Percentiles rank a stretch among this genome's conserved stretches.
phyloP scores from a whole-genome alignment of 2,797 vertebrate genomes.

The Coreius guichenoti region DNA sequence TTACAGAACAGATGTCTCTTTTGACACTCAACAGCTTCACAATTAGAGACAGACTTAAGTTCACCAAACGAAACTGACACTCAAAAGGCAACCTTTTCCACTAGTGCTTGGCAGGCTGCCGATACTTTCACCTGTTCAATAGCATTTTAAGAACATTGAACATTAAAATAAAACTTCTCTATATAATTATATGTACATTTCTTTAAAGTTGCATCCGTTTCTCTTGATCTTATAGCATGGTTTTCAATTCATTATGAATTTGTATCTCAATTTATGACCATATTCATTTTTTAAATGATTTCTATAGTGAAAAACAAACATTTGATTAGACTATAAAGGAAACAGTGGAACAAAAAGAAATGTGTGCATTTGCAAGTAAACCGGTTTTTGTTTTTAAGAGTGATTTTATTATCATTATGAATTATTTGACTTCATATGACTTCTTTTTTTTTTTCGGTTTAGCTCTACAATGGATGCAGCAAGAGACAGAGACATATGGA shows the following conservation, averaged over 20 bases:
- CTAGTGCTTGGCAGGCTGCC: slow-evolving; percentile 31
- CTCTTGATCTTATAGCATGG: slow-evolving; percentile 36
- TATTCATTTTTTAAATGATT: slow-evolving; percentile 49
- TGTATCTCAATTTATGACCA: slow-evolving; percentile 47
- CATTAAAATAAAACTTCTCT: slow-evolving; percentile 63
- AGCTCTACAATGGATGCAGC: slow-evolving; percentile 40
- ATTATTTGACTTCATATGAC: background rate
- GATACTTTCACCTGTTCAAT: slow-evolving; percentile 45
- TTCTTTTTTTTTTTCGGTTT: background rate
- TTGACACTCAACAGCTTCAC: slow-evolving; percentile 31
- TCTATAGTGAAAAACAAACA: slow-evolving; percentile 30
- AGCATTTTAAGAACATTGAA: slow-evolving; percentile 55
- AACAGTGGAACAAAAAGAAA: slow-evolving; percentile 26
- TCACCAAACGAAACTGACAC: slow-evolving; percentile 41
- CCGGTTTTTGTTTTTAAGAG: slow-evolving; percentile 30
- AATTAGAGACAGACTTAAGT: slow-evolving; percentile 6
- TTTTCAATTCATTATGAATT: slow-evolving; percentile 54
- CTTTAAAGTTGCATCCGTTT: slow-evolving; percentile 53
- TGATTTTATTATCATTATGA: slow-evolving; percentile 17
- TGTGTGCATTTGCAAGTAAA: slow-evolving; percentile 28
- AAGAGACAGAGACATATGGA: slow-evolving; percentile 28
- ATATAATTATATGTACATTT: slow-evolving; percentile 62
- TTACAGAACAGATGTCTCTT: background rate
- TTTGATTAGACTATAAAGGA: slow-evolving; percentile 32
- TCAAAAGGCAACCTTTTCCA: slow-evolving; percentile 39